Percentiles rank a stretch among this genome's conserved stretches.
These are phyloP conservation scores for Botia kubotai DNA, from an alignment of 2,797 vertebrate genomes.

Conservation along the genomic window DNA sequence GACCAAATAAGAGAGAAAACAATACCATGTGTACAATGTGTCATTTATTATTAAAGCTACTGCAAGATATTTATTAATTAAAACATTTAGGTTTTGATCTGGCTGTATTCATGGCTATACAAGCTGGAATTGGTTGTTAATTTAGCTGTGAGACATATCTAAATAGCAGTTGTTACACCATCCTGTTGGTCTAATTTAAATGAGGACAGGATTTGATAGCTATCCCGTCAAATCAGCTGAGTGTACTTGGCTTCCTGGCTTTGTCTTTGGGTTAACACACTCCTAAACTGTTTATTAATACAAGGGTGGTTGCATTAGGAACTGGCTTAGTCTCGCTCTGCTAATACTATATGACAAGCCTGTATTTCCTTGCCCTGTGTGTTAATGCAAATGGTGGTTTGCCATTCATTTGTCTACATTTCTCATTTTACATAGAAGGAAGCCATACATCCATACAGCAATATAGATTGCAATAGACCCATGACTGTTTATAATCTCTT, in stretches of 20 bases:
- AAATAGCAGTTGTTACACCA: not conserved
- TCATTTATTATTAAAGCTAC: conserved; percentile 21
- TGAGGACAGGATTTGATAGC: not conserved
- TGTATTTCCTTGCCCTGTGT: not conserved
- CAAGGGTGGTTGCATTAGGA: not conserved
- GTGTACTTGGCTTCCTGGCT: not conserved
- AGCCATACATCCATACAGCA: too few relatives aligned
- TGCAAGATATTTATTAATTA: conserved; percentile 30
- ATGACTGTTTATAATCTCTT: too few relatives aligned
- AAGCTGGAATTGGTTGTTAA: not conserved
- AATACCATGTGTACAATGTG: conserved; percentile 25
- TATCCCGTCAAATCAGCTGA: not conserved
- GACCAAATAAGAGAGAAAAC: conserved; percentile 42
- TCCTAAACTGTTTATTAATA: not conserved
- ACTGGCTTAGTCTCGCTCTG: not conserved
- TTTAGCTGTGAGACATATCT: not conserved
- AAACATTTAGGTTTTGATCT: not conserved
- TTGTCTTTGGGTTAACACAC: not conserved
- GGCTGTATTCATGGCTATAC: not conserved
- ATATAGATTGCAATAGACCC: too few relatives aligned
- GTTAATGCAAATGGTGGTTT: not conserved
- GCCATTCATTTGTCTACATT: too few relatives aligned
- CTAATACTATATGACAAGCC: too few relatives aligned
- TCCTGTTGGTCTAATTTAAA: not conserved
- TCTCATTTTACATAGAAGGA: too few relatives aligned